Base-by-base conservation (phyloP, 1,140 invertebrate species). In the Pseudomyrmex gracilis region DNA sequence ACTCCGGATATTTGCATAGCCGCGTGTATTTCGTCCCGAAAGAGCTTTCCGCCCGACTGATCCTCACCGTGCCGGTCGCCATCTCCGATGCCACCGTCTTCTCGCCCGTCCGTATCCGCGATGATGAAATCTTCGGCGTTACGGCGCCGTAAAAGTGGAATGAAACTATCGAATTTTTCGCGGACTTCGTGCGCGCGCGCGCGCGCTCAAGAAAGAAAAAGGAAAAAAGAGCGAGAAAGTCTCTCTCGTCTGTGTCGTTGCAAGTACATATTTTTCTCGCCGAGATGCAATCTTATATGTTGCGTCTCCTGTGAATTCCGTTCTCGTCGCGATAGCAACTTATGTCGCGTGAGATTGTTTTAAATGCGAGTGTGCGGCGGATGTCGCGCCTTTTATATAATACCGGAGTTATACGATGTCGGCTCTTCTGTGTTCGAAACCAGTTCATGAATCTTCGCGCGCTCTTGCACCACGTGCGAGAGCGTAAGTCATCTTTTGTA, bases 41-140 rank as follows among this genome's bases (percentile, higher is more conserved):
- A 87, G 70, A 84, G 57, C 83, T 73, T 88, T 77, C 73, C 60
- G 55, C 61, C 61, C 67, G 70, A 78, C 49, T 55, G 86, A 67
- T 77, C 61, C 63, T 63, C 24, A 22, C 34, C 49, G 45, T 58
- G 34, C 70, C 15, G 20, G 24, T 43, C 53, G 66, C 57, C 53
- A 15, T 67, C 57, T 24, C 51, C 24, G 15, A 58, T 61, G 47
- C 10, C 51, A 66, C 24, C 55, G 57, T 67, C 57, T 80, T 57
- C 71, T 71, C 55, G n/a, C 45, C n/a, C 61, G 34, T 8, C 13
- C 34, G 45, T 57, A 70, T 73, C n/a, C 58, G n/a, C 58, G 86
- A 85, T 83, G 86, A 88, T 87, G 86, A 88, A 88, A 87, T 88
- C 74, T 88, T 88, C 58, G 68, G 24, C n/a, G 82, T 73, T 66